Evolutionary conservation across 2,888 invertebrate species (phyloP).

Genomic region (Entomobrya multifasciata): DNA sequence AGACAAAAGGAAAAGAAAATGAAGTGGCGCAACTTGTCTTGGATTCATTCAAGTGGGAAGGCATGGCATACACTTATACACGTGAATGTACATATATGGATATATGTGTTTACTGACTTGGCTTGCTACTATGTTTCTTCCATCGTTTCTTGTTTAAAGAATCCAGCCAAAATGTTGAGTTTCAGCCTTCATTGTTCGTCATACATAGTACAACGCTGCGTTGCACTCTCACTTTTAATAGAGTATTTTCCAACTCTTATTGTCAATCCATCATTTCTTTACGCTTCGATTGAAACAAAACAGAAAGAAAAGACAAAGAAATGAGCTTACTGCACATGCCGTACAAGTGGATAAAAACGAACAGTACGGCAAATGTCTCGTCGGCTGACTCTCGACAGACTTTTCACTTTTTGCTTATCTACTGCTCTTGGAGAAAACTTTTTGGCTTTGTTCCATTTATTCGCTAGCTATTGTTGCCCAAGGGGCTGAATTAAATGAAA

Average conservation of each 20-base stretch:
- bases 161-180: neutral
- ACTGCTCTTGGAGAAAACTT: slow-evolving; percentile 13
- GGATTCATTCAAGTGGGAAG: slow-evolving; percentile 16
- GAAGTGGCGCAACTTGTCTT: slow-evolving; percentile 36
- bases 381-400: neutral
- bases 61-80: neutral
- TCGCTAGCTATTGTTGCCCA: slow-evolving; percentile 35
- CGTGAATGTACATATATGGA: neutral
- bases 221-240: slow-evolving; percentile 17
- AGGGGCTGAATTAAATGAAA: slow-evolving; percentile 55
- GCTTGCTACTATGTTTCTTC: neutral
- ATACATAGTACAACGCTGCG: neutral
- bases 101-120: neutral
- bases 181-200: neutral
- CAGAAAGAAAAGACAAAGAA: slow-evolving; percentile 6
- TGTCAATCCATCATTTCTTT: slow-evolving; percentile 58
- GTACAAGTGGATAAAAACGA: too few species aligned
- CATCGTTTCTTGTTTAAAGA: neutral
- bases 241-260: neutral
- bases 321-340: neutral
- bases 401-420: neutral
- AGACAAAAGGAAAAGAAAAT: slow-evolving; percentile 45
- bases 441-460: slow-evolving; percentile 49
- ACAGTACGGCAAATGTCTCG: slow-evolving; percentile 17
- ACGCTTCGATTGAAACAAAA: slow-evolving; percentile 42